Evolutionary conservation across 2,113 vertebrate genomes (phyloP), one percentile per base, ranked within the genome.

Genomic region (Tachuris rubrigastra): DNA sequence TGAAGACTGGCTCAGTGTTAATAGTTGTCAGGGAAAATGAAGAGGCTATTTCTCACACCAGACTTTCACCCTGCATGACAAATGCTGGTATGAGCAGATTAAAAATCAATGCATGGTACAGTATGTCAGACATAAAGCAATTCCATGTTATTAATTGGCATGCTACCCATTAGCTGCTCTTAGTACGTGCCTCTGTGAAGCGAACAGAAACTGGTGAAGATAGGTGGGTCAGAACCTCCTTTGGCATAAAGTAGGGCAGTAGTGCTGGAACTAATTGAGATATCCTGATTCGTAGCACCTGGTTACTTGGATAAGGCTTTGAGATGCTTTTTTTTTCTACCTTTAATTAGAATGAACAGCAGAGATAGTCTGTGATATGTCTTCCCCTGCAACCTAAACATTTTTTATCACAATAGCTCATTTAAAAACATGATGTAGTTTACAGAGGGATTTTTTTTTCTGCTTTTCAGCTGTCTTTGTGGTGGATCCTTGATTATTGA

Each of bases 11-110:
- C 49, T 95, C 75, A 5, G 65, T 81, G 93, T 86, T 96, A 96
- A 96, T 94, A 93, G 96, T 90, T 95, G 95, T 95, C 95, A 97
- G 69, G 53, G 84, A 97, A 95, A 97, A 96, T 90, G 90, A 95
- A 96, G 93, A 95, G 95, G 86, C 95, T 71, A 87, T 96, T 97
- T 96, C 86, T 97, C 94, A 96, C 94, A 87, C 80, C 72, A 69
- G 84, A 73, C 75, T 92, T 93, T 86, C 93, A 67, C 47, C 62
- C 86, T 88, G 84, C 86, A 89, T 95, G 94, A 97, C 85, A 96
- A 96, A 97, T 93, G 86, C 86, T 90, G 39, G 86, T 44, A 62
- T 86, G 94, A 96, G 75, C 94, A 97, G 95, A 97, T 96, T 96
- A 97, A 97, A 96, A 97, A 96, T 97, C 96, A 96, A 94, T 94